These are phyloP conservation scores for Falco punctatus DNA, from an alignment of 2,113 vertebrate species.

Conservation along the genomic window DNA sequence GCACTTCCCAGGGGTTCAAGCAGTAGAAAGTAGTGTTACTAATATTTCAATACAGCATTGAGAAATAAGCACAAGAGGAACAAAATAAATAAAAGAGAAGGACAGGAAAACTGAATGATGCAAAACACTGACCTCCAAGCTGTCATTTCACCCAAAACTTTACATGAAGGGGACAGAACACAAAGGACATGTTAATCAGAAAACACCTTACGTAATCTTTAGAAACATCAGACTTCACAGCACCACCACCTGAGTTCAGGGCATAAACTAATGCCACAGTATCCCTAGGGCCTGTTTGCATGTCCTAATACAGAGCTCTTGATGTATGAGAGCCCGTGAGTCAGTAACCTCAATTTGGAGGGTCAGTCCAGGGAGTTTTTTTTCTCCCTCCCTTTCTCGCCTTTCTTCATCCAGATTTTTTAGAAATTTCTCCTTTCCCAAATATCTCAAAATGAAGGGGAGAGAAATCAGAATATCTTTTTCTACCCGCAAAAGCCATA, in stretches of 20 bases:
- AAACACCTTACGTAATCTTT: neutral
- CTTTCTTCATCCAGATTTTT: neutral
- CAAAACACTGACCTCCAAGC: neutral
- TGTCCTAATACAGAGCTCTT: neutral
- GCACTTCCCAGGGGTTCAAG: neutral
- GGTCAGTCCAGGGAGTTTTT: neutral
- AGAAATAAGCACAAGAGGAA: neutral
- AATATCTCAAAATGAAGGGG: neutral
- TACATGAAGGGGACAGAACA: neutral
- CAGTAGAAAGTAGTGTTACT: neutral
- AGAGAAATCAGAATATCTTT: neutral
- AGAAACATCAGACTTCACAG: neutral
- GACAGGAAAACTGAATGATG: neutral
- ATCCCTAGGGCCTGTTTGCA: neutral
- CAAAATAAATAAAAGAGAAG: neutral
- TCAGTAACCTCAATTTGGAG: neutral
- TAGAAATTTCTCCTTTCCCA: neutral
- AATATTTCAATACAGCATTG: neutral
- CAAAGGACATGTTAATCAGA: neutral
- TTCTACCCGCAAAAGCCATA: neutral
- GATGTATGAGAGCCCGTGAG: neutral
- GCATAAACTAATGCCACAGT: neutral
- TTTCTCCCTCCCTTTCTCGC: neutral
- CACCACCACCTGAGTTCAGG: neutral
- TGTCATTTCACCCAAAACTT: neutral